Evolutionary conservation across 2,888 invertebrate genomes (phyloP).

Genomic region (Macaria notata): DNA sequence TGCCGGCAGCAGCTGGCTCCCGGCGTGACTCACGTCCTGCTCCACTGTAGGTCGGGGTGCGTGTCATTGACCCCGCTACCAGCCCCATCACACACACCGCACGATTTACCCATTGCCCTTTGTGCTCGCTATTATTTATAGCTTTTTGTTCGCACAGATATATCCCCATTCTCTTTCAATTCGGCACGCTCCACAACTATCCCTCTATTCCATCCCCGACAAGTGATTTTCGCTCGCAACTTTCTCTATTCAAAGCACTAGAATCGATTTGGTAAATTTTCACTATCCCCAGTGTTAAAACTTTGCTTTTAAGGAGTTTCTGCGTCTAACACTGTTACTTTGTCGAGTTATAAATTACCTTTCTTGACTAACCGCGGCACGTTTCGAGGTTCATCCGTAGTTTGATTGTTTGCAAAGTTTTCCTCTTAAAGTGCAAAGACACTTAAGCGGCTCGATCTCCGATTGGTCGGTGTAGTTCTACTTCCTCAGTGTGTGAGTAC

Average conservation of each 20-base stretch:
- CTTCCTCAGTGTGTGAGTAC: slow-evolving; percentile 10
- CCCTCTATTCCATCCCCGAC: slow-evolving; percentile 55
- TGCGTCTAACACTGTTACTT: slow-evolving; percentile 10
- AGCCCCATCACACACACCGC: slow-evolving; percentile 70
- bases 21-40: slow-evolving; percentile 79
- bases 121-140: slow-evolving; percentile 71
- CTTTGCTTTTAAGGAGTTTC: slow-evolving; percentile 1
- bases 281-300: slow-evolving; percentile 2
- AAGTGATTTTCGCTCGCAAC: slow-evolving; percentile 37
- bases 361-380: slow-evolving; percentile 18
- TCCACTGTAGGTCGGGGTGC: slow-evolving; percentile 75
- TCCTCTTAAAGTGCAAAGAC: slow-evolving; percentile 29
- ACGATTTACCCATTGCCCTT: slow-evolving; percentile 74
- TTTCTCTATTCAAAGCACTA: slow-evolving; percentile 7
- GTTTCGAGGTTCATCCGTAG: slow-evolving; percentile 20
- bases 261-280: slow-evolving; percentile 6
- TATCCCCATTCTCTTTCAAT: slow-evolving; percentile 55
- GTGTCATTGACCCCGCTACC: slow-evolving; percentile 78
- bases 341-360: slow-evolving; percentile 14
- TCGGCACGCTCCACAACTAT: slow-evolving; percentile 53
- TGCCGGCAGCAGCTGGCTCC: slow-evolving; percentile 78
- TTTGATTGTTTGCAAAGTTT: slow-evolving; percentile 26
- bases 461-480: slow-evolving; percentile 9
- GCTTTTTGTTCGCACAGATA: slow-evolving; percentile 57
- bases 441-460: slow-evolving; percentile 19